Evolutionary conservation across 2,797 vertebrate species (phyloP), one percentile per base, ranked within the genome.

Genomic region (Sarcoramphus papa): DNA sequence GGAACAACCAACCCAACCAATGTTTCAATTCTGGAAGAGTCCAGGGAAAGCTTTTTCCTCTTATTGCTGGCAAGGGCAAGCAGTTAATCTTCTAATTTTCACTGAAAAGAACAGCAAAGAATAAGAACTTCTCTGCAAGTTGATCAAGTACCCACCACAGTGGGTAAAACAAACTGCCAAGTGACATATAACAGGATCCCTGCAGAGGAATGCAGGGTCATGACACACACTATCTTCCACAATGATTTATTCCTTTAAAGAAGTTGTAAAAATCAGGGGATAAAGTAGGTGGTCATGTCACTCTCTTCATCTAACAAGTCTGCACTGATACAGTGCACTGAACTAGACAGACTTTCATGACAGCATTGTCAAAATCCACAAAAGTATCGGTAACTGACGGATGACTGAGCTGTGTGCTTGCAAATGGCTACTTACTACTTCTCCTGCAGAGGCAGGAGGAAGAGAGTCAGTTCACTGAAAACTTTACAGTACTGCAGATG

Each of bases 141-240:
- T 92, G 75, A 93, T 85, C 91, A 90, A 93, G 60, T 91, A 93
- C 73, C 92, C 95, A 94, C 69, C 75, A 90, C 91, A 91, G 80
- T 24, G 81, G 85, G 74, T 94, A 96, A 97, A 97, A 94, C 86
- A 96, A 97, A 69, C 90, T 95, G 92, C 85, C 85, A 84, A 95
- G 53, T 95, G 96, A 97, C 78, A 94, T 77, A 68, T 14, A 96
- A 94, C 93, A 97, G 97, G 65, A 96, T 95, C 82, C 63, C 57
- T 62, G 47, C 76, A 91, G 90, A 96, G 69, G 97, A 96, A 96
- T 95, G 90, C 41, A 85, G 64, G 95, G 92, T 95, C 94, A 69
- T 11, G 94, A 92, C 82, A 95, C 12, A 62, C 24, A 19, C 40
- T 5, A 85, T 96, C 95, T 96, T 92, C 74, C 75, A 91, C 35